Evolutionary conservation across 2,113 vertebrate species (phyloP), one percentile per base, ranked within the genome.

Genomic region (Leucopsar rothschildi): DNA sequence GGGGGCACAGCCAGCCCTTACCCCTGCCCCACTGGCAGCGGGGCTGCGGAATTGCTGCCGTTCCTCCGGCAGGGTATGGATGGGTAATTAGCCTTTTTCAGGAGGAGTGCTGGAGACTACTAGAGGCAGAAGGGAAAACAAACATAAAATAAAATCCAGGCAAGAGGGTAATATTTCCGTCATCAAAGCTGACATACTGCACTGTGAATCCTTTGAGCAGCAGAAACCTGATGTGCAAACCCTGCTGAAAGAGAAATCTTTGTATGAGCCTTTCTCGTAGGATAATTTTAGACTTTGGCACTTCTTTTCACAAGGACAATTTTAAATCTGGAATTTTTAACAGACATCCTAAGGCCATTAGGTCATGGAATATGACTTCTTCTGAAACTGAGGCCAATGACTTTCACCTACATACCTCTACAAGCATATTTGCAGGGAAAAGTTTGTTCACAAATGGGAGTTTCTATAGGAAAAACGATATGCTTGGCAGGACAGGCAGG

Each of bases 71-170:
- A 2, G 40, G 29, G 17, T 9, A 21, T 3, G 19, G 17, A 49
- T 4, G 49, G 52, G 52, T 11, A 86, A 91, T 66, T 25, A 71
- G 40, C 57, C 50, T 76, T 95, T 89, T 71, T 60, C 53, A 61
- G 55, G 63, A 76, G 85, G 9, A 15, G 49, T 61, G 37, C 57
- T 84, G 77, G 37, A 78, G 49, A 55, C 70, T 69, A 61, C 63
- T 53, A 52, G 37, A 72, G 35, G 71, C 68, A 94, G 78, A 79
- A 91, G 86, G 55, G 89, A 95, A 96, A 95, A 79, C 73, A 95
- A 92, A 82, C 40, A 56, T 73, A 88, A 91, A 91, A 66, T 68
- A 88, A 68, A 95, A 88, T 11, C 39, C 53, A 53, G 89, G 86
- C 57, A 92, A 91, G 81, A 84, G 77, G 49, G 61, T 40, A 86